These are phyloP conservation scores for Drosophila pseudotakahashii DNA, from an alignment of 2,888 invertebrate genomes.

Conservation along the genomic window DNA sequence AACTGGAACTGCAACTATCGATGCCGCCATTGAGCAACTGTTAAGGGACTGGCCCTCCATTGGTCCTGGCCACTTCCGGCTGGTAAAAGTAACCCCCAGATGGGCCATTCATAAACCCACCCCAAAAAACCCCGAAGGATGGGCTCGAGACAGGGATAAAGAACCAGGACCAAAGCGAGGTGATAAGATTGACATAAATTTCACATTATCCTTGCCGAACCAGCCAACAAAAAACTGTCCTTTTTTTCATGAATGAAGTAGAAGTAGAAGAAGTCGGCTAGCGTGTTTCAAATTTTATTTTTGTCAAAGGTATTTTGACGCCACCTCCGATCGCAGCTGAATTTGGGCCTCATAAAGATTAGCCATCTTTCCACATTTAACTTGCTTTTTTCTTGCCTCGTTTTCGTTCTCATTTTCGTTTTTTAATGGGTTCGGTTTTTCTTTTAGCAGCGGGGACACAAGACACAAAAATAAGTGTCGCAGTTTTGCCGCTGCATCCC, in stretches of 20 bases:
- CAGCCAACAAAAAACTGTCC: conserved; percentile 30
- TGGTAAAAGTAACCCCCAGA: conserved; percentile 49
- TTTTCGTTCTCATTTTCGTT: conserved; percentile 29
- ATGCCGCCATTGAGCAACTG: conserved; percentile 72
- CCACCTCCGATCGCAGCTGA: conserved; percentile 73
- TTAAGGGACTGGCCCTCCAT: conserved; percentile 57
- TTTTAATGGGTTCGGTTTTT: conserved; percentile 33
- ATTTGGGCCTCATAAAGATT: conserved; percentile 79
- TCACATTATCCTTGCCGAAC: conserved; percentile 63
- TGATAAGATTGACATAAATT: conserved; percentile 78
- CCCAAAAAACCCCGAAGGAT: conserved; percentile 49
- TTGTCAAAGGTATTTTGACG: conserved; percentile 80
- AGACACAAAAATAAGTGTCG: conserved; percentile 25
- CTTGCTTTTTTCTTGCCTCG: conserved; percentile 46
- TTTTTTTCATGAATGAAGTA: conserved; percentile 67
- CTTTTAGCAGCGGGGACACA: conserved; percentile 3
- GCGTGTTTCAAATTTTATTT: conserved; percentile 30
- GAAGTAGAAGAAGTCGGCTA: conserved; percentile 25
- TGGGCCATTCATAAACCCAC: conserved; percentile 60
- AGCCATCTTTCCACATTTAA: conserved; percentile 80
- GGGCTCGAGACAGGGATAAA: conserved; percentile 8
- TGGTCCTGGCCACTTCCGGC: conserved; percentile 57
- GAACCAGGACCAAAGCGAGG: conserved; percentile 36
- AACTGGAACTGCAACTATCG: conserved; percentile 43
- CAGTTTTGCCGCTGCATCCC: conserved; percentile 48